These are phyloP conservation scores for Pygmarrhopalites habei DNA, from an alignment of 1,140 invertebrate genomes.

Conservation along the genomic window DNA sequence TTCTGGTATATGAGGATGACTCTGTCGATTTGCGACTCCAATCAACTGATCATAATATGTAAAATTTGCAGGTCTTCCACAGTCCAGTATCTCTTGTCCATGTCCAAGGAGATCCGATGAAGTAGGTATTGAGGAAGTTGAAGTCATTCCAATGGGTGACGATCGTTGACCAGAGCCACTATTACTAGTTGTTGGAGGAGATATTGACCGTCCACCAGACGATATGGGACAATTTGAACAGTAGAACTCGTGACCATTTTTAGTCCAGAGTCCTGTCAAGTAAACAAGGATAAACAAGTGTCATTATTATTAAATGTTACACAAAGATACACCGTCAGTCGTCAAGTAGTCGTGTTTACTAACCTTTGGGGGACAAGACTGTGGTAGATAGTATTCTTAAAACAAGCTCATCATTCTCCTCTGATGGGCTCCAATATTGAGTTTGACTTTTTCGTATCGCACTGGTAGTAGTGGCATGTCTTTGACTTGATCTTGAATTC, in stretches of 20 bases:
- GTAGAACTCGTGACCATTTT: conserved; percentile 25
- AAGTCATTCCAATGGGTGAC: background rate
- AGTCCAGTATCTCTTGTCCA: conserved; percentile 63
- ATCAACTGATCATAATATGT: conserved; percentile 81
- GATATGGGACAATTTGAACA: conserved; percentile 29
- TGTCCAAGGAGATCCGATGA: conserved; percentile 42
- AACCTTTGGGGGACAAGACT: conserved; percentile 37
- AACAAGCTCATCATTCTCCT: conserved; percentile 37
- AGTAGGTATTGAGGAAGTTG: background rate
- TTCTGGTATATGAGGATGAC: conserved; percentile 59
- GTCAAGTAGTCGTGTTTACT: too few species aligned
- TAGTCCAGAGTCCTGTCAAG: too few species aligned
- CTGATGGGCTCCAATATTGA: conserved; percentile 54
- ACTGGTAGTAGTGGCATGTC: background rate
- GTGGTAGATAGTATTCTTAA: conserved; percentile 43
- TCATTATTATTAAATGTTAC: too few species aligned
- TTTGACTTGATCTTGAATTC: background rate
- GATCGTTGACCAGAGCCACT: too few species aligned
- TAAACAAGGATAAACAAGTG: too few species aligned
- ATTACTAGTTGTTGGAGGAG: too few species aligned
- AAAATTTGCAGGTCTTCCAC: conserved; percentile 64
- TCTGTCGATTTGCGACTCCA: conserved; percentile 66
- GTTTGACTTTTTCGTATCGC: conserved; percentile 44
- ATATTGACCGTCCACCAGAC: background rate
- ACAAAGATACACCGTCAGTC: too few species aligned